Conservation (phyloP, 2,797 vertebrate species). For the Picus viridis region DNA sequence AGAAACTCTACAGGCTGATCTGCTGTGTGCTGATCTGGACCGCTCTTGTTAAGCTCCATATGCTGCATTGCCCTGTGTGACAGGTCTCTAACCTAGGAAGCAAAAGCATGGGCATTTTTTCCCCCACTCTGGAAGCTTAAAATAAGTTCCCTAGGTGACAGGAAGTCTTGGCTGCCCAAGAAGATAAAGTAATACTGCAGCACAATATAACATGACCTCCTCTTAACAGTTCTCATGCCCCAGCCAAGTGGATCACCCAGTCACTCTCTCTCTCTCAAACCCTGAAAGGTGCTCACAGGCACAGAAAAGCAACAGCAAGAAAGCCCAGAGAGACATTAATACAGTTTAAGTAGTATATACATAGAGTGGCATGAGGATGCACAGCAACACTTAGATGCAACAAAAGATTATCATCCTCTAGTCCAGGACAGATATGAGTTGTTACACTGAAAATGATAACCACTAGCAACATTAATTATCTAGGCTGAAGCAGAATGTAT, state of each 20-base stretch:
- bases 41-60: neutral
- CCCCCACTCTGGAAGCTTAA: neutral
- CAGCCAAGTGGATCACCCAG: neutral
- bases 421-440: neutral
- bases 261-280: neutral
- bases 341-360: neutral
- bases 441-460: neutral
- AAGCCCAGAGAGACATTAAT: neutral
- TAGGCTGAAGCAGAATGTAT: neutral
- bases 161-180: neutral
- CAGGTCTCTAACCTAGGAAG: neutral
- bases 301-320: neutral
- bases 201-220: neutral
- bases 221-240: neutral
- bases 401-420: neutral
- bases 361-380: neutral
- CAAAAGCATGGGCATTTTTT: neutral
- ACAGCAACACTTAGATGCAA: neutral
- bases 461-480: slow-evolving; percentile 20
- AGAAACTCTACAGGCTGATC: neutral
- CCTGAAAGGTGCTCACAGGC: neutral
- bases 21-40: neutral
- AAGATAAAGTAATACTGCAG: neutral
- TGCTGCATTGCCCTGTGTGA: neutral
- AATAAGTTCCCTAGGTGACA: neutral